Evolutionary conservation across 2,113 vertebrate species (phyloP).

Genomic region (Mustela nigripes): DNA sequence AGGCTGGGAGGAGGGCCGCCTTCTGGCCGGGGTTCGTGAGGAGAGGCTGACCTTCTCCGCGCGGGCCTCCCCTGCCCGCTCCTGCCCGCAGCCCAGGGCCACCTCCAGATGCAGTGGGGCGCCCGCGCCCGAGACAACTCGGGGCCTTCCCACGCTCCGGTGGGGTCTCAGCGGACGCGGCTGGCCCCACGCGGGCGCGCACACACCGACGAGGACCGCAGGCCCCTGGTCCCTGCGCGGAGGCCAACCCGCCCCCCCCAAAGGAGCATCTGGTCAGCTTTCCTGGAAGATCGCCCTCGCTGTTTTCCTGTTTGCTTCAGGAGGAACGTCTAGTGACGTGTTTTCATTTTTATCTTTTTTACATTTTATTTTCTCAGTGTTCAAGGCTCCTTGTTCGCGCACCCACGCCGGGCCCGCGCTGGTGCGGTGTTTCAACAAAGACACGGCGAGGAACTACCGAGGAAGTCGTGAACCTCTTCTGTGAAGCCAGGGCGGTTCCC

Average conservation of each 20-base stretch:
- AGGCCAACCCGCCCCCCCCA: not conserved
- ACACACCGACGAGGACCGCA: not conserved
- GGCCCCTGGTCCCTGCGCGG: accelerated
- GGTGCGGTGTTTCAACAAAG: not conserved
- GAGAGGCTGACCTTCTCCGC: not conserved
- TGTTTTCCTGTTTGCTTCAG: not conserved
- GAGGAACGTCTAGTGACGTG: not conserved
- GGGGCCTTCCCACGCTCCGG: not conserved
- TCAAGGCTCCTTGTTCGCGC: too few relatives aligned
- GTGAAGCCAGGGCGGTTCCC: not conserved
- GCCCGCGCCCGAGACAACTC: not conserved
- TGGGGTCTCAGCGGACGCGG: not conserved
- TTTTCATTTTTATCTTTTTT: too few relatives aligned
- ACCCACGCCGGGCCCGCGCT: too few relatives aligned
- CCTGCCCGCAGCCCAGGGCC: not conserved
- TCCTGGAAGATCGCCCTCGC: not conserved
- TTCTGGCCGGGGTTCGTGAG: too few relatives aligned
- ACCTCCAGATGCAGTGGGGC: accelerated
- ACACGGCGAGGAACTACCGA: not conserved
- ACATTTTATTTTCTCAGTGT: too few relatives aligned
- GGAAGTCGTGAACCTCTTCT: not conserved
- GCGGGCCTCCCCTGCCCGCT: accelerated
- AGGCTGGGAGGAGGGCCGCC: not conserved
- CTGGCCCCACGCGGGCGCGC: not conserved
- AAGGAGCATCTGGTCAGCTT: not conserved